Evolutionary conservation across 2,888 invertebrate species (phyloP), one percentile per base, ranked within the genome.

Genomic region (Caenorhabditis auriculariae): DNA sequence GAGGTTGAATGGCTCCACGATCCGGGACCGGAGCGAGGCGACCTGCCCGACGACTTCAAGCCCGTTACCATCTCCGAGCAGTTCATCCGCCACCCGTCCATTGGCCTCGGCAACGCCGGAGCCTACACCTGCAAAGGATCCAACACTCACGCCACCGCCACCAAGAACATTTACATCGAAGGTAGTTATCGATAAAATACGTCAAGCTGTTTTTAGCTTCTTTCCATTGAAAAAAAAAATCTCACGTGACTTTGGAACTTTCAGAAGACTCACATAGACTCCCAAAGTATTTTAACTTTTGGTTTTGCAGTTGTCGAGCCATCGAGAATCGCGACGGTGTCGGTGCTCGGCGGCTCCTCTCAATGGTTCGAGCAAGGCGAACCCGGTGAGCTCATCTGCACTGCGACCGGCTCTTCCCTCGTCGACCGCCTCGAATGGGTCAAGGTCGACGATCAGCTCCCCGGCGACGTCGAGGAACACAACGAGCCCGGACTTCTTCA

Each of bases 111-210:
- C 49, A 80, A 50, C 84, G 74, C 76, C 47, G 81, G 81, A 37
- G 64, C 72, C 21, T 85, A 85, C 74, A 78, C 81, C 7, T 85
- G 84, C 73, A 81, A 82, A 23, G 83, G 82, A 38, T 75, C 77
- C 46, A 83, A 83, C 64, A 60, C 73, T 6, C 73, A 74, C 49
- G 77, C 77, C n/a, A 73, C 78, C n/a, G 79, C 79, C 26, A 77
- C 79, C 21, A 79, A 78, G 60, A 76, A 78, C 58, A 79, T 79
- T 53, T 76, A 76, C 60, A 74, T 79, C 49, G 78, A 80, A 49
- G 75, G 70, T 68, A 43, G 35, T 53, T 32, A n/a, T 29, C 21
- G 4, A 17, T 4, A 51, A 32, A 32, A 32, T 32, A 32, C 9
- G n/a, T 32, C n/a, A n/a, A n/a, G n/a, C n/a, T 15, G n/a, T 38